Conservation (phyloP, 2,888 invertebrate genomes). For the Polymixis lichenea region DNA sequence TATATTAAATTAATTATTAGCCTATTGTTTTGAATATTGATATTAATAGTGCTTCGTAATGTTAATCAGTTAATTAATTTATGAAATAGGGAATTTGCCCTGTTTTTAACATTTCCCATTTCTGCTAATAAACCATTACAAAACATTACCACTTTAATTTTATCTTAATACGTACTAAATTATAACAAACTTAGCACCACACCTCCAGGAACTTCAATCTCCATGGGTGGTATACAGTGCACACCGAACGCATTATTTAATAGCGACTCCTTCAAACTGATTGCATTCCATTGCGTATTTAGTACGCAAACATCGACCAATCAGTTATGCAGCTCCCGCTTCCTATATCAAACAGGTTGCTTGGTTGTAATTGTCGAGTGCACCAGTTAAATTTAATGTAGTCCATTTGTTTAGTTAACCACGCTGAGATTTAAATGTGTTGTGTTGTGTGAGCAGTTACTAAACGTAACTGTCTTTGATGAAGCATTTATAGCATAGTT, state of each 20-base stretch:
- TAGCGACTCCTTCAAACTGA: conserved; percentile 47
- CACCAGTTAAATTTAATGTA: conserved; percentile 56
- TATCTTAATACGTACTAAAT: conserved; percentile 38
- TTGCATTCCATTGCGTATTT: conserved; percentile 56
- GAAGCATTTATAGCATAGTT: conserved; percentile 50
- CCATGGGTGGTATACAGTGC: conserved; percentile 66
- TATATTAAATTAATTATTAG: background rate
- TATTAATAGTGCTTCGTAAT: background rate
- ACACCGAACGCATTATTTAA: conserved; percentile 46
- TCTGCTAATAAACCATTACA: conserved; percentile 2
- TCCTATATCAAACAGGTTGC: conserved; percentile 48
- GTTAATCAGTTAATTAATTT: background rate
- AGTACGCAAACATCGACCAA: conserved; percentile 34
- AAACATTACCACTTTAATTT: conserved; percentile 34
- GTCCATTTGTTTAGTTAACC: conserved; percentile 55
- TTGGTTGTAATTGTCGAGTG: conserved; percentile 48
- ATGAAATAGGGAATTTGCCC: background rate
- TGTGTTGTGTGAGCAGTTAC: conserved; percentile 54
- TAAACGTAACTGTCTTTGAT: conserved; percentile 46
- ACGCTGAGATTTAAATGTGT: conserved; percentile 53
- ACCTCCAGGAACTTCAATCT: conserved; percentile 51
- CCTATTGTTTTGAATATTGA: background rate
- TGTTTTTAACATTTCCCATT: background rate
- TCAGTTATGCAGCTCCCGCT: conserved; percentile 32
- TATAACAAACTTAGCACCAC: conserved; percentile 46